Base-by-base conservation (phyloP, 2,113 vertebrate species). In the Typhlomys cinereus region DNA sequence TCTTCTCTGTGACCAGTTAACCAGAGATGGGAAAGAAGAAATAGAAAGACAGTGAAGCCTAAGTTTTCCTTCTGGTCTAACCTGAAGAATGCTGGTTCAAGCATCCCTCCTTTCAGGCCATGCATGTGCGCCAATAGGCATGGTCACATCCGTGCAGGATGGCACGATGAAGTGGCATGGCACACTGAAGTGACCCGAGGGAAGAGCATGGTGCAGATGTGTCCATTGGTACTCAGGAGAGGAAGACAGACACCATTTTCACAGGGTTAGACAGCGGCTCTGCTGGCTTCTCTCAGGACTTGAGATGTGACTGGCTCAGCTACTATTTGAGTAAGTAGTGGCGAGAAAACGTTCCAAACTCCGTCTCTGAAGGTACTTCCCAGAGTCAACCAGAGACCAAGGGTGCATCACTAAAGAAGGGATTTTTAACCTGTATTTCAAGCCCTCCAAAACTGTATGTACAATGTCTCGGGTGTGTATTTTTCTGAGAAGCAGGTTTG, bases 21-120 rank as follows among this genome's bases (percentile, higher is more conserved):
- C 48, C 80, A 91, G 66, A 71, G 21, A 93, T 41, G n/a, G 39
- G 29, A 91, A 89, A 61, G 54, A 44, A 91, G 34, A 88, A 73
- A 79, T 34, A 83, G 64, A 74, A 81, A 67, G 5, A 59, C 17
- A 36, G 23, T 27, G n/a, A 79, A 92, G 66, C 21, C 44, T 46
- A 66, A 90, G 21, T 52, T 82, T 69, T 80, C 59, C 36, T 79
- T 71, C 82, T 85, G 54, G 57, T 74, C 66, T 71, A 57, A 18
- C 21, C 57, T 85, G 73, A 39, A 52, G 85, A 92, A 75, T 31
- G 36, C 29, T 73, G 14, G 34, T n/a, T 54, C 46, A 85, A 39
- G 36, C 82, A 62, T 82, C 17, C 20, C 14, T 15, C 31, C 23
- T 52, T 75, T 83, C 41, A 39, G 34, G 29, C 44, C 67, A 15